A percentile compares a stretch with the other conserved stretches of the same genome.
Conservation (phyloP, 2,113 vertebrate genomes). For the Xenus cinereus region DNA sequence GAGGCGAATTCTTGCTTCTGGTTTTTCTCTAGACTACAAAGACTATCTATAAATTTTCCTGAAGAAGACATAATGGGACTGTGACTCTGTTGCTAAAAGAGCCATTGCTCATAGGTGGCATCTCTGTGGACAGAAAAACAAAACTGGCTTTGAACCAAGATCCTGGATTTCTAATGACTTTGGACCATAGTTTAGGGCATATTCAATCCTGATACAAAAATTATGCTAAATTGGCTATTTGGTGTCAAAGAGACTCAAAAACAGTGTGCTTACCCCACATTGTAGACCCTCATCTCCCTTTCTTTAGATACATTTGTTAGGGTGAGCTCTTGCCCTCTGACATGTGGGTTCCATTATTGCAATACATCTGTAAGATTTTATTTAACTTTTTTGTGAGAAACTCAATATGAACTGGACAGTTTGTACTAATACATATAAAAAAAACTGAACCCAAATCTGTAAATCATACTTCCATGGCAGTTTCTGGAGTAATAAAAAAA, state of each 20-base stretch:
- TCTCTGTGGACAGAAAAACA: background rate
- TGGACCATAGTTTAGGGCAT: background rate
- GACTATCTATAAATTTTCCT: background rate
- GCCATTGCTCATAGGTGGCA: background rate
- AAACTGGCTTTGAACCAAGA: background rate
- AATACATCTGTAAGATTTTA: background rate
- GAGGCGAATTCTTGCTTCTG: background rate
- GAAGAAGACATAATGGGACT: background rate
- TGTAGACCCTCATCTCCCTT: background rate
- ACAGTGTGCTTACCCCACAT: accelerated
- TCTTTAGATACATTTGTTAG: background rate
- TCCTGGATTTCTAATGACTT: background rate
- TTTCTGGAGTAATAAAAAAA: background rate
- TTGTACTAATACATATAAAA: background rate
- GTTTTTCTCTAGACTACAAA: background rate
- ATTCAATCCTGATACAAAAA: background rate
- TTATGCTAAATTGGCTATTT: background rate
- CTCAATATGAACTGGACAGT: background rate
- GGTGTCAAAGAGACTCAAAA: background rate
- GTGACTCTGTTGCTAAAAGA: background rate
- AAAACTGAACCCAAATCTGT: background rate
- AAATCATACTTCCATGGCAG: background rate
- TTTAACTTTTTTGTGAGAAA: background rate
- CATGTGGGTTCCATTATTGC: background rate
- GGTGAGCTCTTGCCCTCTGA: background rate